Conservation (phyloP, 2,888 invertebrate genomes). For the Notodonta ziczac region DNA sequence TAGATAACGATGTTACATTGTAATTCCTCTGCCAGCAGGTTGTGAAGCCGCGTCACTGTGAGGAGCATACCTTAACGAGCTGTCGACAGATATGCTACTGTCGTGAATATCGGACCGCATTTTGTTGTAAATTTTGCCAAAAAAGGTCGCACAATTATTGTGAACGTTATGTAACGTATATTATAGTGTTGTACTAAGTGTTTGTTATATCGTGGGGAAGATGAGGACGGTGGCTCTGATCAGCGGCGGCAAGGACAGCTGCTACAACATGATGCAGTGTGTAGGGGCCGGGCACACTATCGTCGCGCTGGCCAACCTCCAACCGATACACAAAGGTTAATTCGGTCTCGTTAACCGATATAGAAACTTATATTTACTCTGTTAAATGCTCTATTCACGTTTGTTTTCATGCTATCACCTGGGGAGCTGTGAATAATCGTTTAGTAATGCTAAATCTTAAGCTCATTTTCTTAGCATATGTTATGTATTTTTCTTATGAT, state of each 20-base stretch:
- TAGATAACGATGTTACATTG: conserved; percentile 67
- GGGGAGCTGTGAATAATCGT: neutral
- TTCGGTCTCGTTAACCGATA: conserved; percentile 41
- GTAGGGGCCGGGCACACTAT: conserved; percentile 97
- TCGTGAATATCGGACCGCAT: conserved; percentile 56
- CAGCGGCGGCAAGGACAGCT: conserved; percentile 99
- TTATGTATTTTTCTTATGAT: neutral
- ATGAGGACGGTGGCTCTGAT: conserved; percentile 96
- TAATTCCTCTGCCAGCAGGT: conserved; percentile 45
- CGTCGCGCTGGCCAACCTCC: conserved; percentile 97
- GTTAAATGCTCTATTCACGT: conserved; percentile 6
- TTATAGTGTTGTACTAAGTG: conserved; percentile 56
- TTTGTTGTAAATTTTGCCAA: conserved; percentile 62
- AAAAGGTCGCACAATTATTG: conserved; percentile 64
- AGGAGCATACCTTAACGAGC: conserved; percentile 35
- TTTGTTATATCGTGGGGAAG: conserved; percentile 63
- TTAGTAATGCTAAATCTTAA: neutral
- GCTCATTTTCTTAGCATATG: neutral
- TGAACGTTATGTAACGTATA: conserved; percentile 79
- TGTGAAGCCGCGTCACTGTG: conserved; percentile 47
- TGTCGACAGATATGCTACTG: conserved; percentile 56
- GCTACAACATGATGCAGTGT: conserved; percentile 99
- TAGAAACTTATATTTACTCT: conserved; percentile 36
- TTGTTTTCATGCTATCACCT: conserved; percentile 13
- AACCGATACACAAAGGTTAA: conserved; percentile 92